Conservation (phyloP, 2,797 vertebrate genomes). For the Lateolabrax maculatus region DNA sequence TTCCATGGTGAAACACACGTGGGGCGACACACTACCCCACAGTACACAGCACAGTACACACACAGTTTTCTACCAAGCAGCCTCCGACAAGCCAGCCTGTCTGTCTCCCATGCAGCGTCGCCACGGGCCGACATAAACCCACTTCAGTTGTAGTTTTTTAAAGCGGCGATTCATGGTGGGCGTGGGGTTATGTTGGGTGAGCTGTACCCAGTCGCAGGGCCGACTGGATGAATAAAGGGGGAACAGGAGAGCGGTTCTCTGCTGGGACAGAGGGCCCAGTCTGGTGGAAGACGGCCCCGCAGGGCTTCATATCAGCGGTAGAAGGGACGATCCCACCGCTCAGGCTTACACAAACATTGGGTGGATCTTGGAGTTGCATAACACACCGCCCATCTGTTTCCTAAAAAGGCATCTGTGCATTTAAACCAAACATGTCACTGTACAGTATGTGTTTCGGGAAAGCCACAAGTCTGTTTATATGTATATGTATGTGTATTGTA, state of each 20-base stretch:
- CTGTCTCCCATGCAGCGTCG: constrained; percentile 31
- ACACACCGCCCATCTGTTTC: constrained; percentile 60
- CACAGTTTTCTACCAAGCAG: constrained; percentile 54
- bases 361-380: constrained; percentile 33
- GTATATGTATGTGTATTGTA: constrained; percentile 1
- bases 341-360: constrained; percentile 59
- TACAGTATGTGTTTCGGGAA: not conserved
- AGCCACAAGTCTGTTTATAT: constrained; percentile 29
- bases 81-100: constrained; percentile 51
- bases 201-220: constrained; percentile 37
- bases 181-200: constrained; percentile 35
- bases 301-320: constrained; percentile 60
- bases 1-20: constrained; percentile 53
- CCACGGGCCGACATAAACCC: constrained; percentile 47
- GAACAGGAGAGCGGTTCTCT: constrained; percentile 68
- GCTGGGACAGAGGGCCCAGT: constrained; percentile 65
- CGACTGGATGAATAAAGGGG: constrained; percentile 40
- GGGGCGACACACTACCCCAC: constrained; percentile 42
- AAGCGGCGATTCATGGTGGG: constrained; percentile 62
- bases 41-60: constrained; percentile 45
- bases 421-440: constrained; percentile 23
- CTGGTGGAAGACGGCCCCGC: constrained; percentile 33
- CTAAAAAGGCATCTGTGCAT: constrained; percentile 65
- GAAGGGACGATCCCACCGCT: constrained; percentile 39
- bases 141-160: constrained; percentile 59